A percentile compares a stretch with the other conserved stretches of the same genome.
These are phyloP conservation scores for Adelognathus sp. DNA, from an alignment of 2,888 invertebrate genomes.

Conservation along the genomic window DNA sequence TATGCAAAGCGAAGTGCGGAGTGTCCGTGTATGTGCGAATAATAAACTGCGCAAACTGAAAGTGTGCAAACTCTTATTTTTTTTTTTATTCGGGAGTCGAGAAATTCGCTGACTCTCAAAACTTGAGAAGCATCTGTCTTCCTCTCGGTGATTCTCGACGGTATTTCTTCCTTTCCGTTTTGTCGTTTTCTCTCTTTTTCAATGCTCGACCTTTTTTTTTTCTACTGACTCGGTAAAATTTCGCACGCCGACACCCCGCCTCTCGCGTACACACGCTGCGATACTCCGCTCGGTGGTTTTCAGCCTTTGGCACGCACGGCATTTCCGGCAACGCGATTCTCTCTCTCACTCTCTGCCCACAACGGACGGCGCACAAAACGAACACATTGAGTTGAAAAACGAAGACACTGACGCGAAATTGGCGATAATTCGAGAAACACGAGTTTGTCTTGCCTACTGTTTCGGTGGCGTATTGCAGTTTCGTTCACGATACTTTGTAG, in stretches of 20 bases:
- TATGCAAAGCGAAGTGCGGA: no score
- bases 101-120: conserved; percentile 6
- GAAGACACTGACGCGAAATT: conserved; percentile 28
- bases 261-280: no score
- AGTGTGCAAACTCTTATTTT: neutral
- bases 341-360: conserved; percentile 40
- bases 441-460: neutral
- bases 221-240: conserved; percentile 52
- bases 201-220: conserved; percentile 47
- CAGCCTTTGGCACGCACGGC: conserved; percentile 74
- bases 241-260: conserved; percentile 61
- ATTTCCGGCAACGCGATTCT: conserved; percentile 78
- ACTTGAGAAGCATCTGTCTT: conserved; percentile 50
- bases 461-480: neutral
- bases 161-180: conserved; percentile 43
- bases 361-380: conserved; percentile 2
- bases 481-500: neutral
- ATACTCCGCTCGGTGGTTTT: conserved; percentile 69
- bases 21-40: no score
- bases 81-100: neutral
- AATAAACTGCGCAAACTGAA: neutral
- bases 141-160: conserved; percentile 25
- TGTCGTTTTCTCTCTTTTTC: conserved; percentile 35
- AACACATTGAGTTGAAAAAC: conserved; percentile 22
- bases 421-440: neutral